Evolutionary conservation across 2,888 invertebrate species (phyloP), one percentile per base, ranked within the genome.

Genomic region (Synanthedon tipuliformis): DNA sequence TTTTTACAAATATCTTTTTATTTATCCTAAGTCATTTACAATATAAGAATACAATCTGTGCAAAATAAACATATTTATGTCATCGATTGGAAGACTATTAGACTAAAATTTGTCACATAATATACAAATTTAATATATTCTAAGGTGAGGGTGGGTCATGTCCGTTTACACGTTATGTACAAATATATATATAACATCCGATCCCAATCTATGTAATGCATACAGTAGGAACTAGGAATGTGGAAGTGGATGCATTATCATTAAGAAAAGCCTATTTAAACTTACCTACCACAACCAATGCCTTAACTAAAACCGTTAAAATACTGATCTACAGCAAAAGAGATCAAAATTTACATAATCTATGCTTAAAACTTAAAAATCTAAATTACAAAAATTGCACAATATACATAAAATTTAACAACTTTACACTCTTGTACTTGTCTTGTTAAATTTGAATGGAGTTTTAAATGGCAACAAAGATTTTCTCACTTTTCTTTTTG

Each of bases 401-500:
- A 34, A 34, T 34, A 10, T 10, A 34, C 34, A 34, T 34, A 34
- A 34, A 7, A 34, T 34, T 34, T 34, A 34, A 23, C 40, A 54
- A 45, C 52, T 40, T 65, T 71, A 81, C 51, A 79, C 75, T 68
- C 78, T 84, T 48, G 74, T 71, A 41, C 82, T 75, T 55, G 76
- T 72, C 68, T 77, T 81, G 34, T 34, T 34, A 53, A 88, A 88
- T 58, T 86, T 88, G 55, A 88, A 88, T 13, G 88, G 88, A 15
- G 88, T 87, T 68, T 87, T 88, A 56, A 88, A 88, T 50, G 78
- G 78, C 40, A 88, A 61, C 55, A 88, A 62, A 23, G 88, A 88
- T 59, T 76, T 86, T 48, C 78, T 62, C 41, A 58, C 72, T 57
- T 82, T 86, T 11, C 72, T 61, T 59, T 85, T 88, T 12, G 75